Base-by-base conservation (phyloP, 2,113 vertebrate genomes). In the Leptosomus discolor region DNA sequence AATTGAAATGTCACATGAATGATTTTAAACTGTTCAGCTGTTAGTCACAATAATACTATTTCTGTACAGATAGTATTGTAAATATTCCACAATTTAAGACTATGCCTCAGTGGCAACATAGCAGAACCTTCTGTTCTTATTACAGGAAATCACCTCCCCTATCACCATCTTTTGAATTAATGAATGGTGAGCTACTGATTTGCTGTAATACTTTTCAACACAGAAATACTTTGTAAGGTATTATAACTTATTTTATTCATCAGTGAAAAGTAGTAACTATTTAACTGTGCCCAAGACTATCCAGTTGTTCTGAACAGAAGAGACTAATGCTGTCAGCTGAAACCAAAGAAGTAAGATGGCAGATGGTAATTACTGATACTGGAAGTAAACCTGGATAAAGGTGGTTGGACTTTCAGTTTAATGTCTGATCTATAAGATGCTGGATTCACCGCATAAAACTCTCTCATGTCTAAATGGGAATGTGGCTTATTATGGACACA, bases 311-410 rank as follows among this genome's bases (percentile, higher is more conserved):
- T 48, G 53, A 92, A 71, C 34, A 81, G 76, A 87, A 87, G 12
- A 94, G 21, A 85, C 21, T 34, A 67, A 48, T 26, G 54, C 8
- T 37, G 48, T 58, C 45, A 91, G 51, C 15, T 84, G 50, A 92
- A 95, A 92, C 36, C 46, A 75, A 89, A 96, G 84, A 92, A 91
- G 87, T 78, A 87, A 86, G 48, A 27, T 24, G 39, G 76, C 77
- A 94, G 80, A 91, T 74, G 46, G 73, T 63, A 89, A 95, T 75
- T 82, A 78, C 23, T 51, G 41, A 78, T 56, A 82, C 57, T 88
- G 69, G 51, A 92, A 89, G 60, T 54, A 77, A 88, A 56, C n/a
- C 56, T 91, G 58, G 43, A 54, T 84, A 84, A 86, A 91, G 56
- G 61, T 81, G 43, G 61, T 76, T 85, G 61, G 48, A 89, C 92